These are phyloP conservation scores for Diploptera punctata DNA, from an alignment of 2,888 invertebrate species.

Conservation along the genomic window DNA sequence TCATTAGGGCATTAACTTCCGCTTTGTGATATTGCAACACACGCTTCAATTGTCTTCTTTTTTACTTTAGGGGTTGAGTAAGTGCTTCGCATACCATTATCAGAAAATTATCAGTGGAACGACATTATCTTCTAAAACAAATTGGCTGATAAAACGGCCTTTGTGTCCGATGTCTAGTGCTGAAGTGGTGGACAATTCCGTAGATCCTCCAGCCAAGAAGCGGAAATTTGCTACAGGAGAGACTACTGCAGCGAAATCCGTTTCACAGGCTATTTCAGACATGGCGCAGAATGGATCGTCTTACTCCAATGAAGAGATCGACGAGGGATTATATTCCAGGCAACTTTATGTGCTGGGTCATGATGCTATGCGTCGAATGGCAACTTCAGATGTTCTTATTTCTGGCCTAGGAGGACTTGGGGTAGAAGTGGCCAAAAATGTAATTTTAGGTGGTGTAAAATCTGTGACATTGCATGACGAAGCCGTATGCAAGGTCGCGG, in stretches of 20 bases:
- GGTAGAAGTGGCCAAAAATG: constrained; percentile 97
- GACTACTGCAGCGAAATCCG: constrained; percentile 48
- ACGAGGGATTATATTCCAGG: constrained; percentile 89
- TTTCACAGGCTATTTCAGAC: constrained; percentile 52
- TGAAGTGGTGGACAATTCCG: constrained; percentile 89
- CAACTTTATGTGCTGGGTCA: constrained; percentile 97
- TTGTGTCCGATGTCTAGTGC: constrained; percentile 90
- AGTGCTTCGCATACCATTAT: constrained; percentile 24
- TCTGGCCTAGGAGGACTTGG: constrained; percentile 96
- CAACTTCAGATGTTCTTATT: constrained; percentile 91
- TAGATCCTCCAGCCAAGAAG: constrained; percentile 92
- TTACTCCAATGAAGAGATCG: constrained; percentile 68
- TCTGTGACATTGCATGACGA: constrained; percentile 96
- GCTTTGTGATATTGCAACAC: not conserved
- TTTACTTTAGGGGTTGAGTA: constrained; percentile 7
- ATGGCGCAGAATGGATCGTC: constrained; percentile 61
- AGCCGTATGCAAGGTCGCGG: constrained; percentile 69
- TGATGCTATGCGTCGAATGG: constrained; percentile 99
- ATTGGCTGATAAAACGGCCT: constrained; percentile 41
- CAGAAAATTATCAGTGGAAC: constrained; percentile 30
- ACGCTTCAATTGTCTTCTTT: constrained; percentile 30
- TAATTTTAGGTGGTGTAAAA: constrained; percentile 97
- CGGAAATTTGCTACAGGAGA: constrained; percentile 79
- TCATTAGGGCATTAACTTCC: constrained; percentile 6
- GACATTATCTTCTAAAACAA: constrained; percentile 34